A percentile compares a stretch with the other conserved stretches of the same genome.
Evolutionary conservation across 2,797 vertebrate genomes (phyloP).

Genomic region (Capromys pilorides): DNA sequence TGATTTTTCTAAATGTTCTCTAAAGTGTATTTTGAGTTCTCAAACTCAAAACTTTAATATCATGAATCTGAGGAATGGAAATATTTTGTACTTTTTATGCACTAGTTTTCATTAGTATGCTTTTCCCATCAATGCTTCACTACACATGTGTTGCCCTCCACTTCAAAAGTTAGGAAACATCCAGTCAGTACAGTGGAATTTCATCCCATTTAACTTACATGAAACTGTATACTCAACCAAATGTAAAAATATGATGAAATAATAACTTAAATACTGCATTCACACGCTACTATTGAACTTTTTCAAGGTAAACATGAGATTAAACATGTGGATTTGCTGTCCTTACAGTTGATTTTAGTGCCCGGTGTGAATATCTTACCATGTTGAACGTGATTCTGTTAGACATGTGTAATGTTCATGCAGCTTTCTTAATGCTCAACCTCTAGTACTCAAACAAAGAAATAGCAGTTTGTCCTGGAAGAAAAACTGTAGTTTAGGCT

Average conservation of each 20-base stretch:
- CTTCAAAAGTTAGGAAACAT: conserved; percentile 40
- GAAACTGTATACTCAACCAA: not conserved
- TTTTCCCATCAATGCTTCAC: not conserved
- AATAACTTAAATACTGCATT: conserved; percentile 34
- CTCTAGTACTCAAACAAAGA: not conserved
- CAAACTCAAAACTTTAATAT: conserved; percentile 28
- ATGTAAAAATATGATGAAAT: conserved; percentile 41
- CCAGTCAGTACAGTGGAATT: conserved; percentile 4
- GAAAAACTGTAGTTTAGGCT: not conserved
- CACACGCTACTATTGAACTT: not conserved
- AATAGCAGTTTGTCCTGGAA: conserved; percentile 4
- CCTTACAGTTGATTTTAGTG: not conserved
- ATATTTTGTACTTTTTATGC: not conserved
- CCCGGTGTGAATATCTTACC: not conserved
- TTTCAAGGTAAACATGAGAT: conserved; percentile 24
- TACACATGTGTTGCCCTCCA: not conserved
- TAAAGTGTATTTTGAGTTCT: conserved; percentile 21
- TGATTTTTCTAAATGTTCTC: conserved; percentile 45
- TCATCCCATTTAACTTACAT: not conserved
- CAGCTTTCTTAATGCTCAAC: not conserved
- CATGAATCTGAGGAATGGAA: not conserved
- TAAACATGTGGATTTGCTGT: conserved; percentile 8
- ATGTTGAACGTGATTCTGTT: conserved; percentile 18
- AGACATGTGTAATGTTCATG: not conserved
- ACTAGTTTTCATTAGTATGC: not conserved